Base-by-base conservation (phyloP, 2,888 invertebrate genomes). In the Keiferia lycopersicella region DNA sequence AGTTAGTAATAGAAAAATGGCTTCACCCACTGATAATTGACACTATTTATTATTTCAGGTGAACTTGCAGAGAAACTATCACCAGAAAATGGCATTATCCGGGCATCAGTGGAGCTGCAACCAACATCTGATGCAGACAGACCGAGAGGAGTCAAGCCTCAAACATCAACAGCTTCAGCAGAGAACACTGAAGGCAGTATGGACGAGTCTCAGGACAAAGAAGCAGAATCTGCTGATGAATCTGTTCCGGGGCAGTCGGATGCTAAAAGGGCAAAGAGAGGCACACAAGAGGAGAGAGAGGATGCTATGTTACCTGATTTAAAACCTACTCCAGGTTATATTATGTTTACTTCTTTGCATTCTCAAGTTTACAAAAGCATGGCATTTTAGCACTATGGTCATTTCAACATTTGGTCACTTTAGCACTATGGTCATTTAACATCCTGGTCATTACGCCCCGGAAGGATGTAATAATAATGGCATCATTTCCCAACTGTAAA, bases 231-330 rank as follows among this genome's bases (percentile, higher is more conserved):
- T 18, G 67, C 71, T 16, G 71, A 63, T 83, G 86, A 79, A 73
- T 87, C 77, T 77, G 87, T 75, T 76, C 82, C 79, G 71, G 92
- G 79, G 66, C 92, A 79, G 78, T 87, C 89, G 6, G 83, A 83
- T 71, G 79, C 87, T 65, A 91, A 91, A 67, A 82, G 80, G 67
- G 79, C 79, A 1, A 91, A 84, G 64, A 82, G 91, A 68, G 73
- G 92, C 22, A 93, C 93, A 11, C 77, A 81, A 18, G 93, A 93
- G 71, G 93, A 94, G 67, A 91, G 89, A 69, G 96, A 96, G 77
- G 94, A 95, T 76, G 92, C 94, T 51, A 93, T 97, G 76, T 87
- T 99, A 62, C 99, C 99, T 0, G 86, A 96, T 74, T 93, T 99
- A 77, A 95, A 96, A 79, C 95, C 96, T 10, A 93, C 94, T 26